These are phyloP conservation scores for silkworm (Bombyx mori) DNA, from an alignment of 1,140 invertebrate genomes.

Conservation along the genomic window DNA sequence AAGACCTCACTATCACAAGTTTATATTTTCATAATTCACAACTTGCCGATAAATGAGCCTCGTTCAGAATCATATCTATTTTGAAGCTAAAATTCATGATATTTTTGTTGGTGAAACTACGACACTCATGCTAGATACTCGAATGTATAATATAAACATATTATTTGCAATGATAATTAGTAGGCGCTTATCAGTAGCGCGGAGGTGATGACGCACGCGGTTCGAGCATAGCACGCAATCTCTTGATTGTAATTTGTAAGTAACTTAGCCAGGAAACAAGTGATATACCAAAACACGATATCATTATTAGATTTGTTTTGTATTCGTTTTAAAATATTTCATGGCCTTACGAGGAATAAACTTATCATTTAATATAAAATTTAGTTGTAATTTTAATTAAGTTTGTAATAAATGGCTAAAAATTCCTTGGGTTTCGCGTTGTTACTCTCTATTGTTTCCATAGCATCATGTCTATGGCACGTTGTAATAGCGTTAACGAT, in stretches of 20 bases:
- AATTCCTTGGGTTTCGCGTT: too few relatives aligned
- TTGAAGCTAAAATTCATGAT: constrained; percentile 33
- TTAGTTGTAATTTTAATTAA: too few relatives aligned
- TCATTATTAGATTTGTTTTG: too few relatives aligned
- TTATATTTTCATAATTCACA: constrained; percentile 33
- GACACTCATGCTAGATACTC: constrained; percentile 36
- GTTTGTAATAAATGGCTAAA: too few relatives aligned
- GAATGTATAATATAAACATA: constrained; percentile 52
- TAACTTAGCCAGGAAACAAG: constrained; percentile 48
- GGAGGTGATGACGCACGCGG: constrained; percentile 66
- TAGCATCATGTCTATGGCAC: too few relatives aligned
- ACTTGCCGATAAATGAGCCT: constrained; percentile 43
- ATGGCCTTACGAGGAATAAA: too few relatives aligned
- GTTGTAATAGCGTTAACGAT: too few relatives aligned
- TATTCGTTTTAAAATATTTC: too few relatives aligned
- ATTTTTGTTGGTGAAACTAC: constrained; percentile 50
- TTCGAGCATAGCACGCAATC: constrained; percentile 44
- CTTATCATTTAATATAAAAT: too few relatives aligned
- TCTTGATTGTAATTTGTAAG: constrained; percentile 34
- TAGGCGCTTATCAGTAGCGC: constrained; percentile 61
- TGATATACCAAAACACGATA: constrained; percentile 16
- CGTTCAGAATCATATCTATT: constrained; percentile 37
- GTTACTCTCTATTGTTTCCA: too few relatives aligned
- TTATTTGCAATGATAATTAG: constrained; percentile 70
- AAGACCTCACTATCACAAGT: constrained; percentile 63